phyloP scores from a whole-genome alignment of 2,797 vertebrate species.

The Pseudochaenichthys georgianus region DNA sequence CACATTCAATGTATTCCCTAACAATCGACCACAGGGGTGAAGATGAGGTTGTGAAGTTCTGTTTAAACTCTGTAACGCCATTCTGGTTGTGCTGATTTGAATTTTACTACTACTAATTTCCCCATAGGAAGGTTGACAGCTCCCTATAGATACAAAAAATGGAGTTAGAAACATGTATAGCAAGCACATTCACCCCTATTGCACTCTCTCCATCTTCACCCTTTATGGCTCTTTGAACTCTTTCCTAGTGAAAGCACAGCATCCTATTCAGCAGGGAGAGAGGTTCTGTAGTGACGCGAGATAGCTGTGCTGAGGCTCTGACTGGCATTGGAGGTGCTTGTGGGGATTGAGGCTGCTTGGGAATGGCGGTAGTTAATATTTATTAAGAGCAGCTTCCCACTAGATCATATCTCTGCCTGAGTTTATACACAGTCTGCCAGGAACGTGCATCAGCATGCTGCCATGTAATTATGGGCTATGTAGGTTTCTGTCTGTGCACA shows the following conservation, averaged over 20 bases:
- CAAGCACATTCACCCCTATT: slow-evolving; percentile 66
- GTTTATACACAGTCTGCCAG: slow-evolving; percentile 81
- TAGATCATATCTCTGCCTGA: slow-evolving; percentile 83
- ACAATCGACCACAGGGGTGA: slow-evolving; percentile 72
- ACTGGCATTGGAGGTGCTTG: slow-evolving; percentile 78
- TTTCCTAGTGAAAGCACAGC: slow-evolving; percentile 73
- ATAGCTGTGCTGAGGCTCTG: slow-evolving; percentile 74
- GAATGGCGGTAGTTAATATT: slow-evolving; percentile 87
- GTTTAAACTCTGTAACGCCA: slow-evolving; percentile 66
- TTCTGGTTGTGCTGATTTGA: slow-evolving; percentile 75
- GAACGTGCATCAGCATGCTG: slow-evolving; percentile 77
- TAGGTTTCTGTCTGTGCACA: slow-evolving; percentile 45
- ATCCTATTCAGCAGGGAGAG: slow-evolving; percentile 80
- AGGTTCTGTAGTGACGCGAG: slow-evolving; percentile 73
- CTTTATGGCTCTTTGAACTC: slow-evolving; percentile 81
- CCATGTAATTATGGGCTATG: slow-evolving; percentile 78
- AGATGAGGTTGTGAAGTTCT: slow-evolving; percentile 67
- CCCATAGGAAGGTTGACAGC: slow-evolving; percentile 63
- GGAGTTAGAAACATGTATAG: slow-evolving; percentile 73
- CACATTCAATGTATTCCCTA: slow-evolving; percentile 63
- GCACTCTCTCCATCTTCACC: slow-evolving; percentile 47
- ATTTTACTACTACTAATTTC: slow-evolving; percentile 77
- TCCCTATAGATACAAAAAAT: slow-evolving; percentile 74
- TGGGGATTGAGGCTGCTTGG: slow-evolving; percentile 84
- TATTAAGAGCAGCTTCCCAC: slow-evolving; percentile 85